Percentiles rank a stretch among this genome's conserved stretches.
phyloP scores from a whole-genome alignment of 2,113 vertebrate species.

The Emydocephalus ijimae region DNA sequence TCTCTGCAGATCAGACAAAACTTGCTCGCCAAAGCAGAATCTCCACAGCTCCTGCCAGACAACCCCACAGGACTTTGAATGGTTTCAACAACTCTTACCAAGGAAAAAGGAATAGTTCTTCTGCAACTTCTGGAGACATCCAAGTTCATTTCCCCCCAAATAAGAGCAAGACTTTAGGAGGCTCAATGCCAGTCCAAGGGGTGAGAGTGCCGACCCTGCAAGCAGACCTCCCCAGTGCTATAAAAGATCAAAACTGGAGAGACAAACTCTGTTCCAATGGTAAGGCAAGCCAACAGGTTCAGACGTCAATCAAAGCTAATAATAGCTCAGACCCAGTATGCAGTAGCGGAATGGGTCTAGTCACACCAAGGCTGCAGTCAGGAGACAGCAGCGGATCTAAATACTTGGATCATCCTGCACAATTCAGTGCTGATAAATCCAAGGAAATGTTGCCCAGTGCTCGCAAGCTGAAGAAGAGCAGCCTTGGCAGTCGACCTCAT shows the following conservation, averaged over 20 bases:
- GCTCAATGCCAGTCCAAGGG: background rate
- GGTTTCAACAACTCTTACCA: background rate
- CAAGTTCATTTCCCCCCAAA: background rate
- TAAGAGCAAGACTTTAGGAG: background rate
- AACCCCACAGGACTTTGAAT: background rate
- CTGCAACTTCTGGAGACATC: background rate
- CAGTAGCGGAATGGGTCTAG: slow-evolving; percentile 70
- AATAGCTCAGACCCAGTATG: slow-evolving; percentile 78
- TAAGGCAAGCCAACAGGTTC: slow-evolving; percentile 81
- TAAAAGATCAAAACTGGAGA: slow-evolving; percentile 52
- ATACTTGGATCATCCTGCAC: slow-evolving; percentile 67
- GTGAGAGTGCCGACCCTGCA: background rate
- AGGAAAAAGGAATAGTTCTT: background rate
- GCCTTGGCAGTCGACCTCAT: slow-evolving; percentile 20
- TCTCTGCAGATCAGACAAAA: background rate
- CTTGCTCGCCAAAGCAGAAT: background rate
- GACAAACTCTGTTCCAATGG: slow-evolving; percentile 63
- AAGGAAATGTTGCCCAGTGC: slow-evolving; percentile 49
- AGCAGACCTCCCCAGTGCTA: slow-evolving; percentile 32
- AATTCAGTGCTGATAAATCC: slow-evolving; percentile 52
- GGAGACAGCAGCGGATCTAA: slow-evolving; percentile 67
- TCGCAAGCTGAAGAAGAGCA: slow-evolving; percentile 16
- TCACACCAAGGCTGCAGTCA: slow-evolving; percentile 67
- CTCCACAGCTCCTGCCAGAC: background rate
- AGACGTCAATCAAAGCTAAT: slow-evolving; percentile 83